Evolutionary conservation across 2,888 invertebrate species (phyloP), one percentile per base, ranked within the genome.

Genomic region (Labia minor): DNA sequence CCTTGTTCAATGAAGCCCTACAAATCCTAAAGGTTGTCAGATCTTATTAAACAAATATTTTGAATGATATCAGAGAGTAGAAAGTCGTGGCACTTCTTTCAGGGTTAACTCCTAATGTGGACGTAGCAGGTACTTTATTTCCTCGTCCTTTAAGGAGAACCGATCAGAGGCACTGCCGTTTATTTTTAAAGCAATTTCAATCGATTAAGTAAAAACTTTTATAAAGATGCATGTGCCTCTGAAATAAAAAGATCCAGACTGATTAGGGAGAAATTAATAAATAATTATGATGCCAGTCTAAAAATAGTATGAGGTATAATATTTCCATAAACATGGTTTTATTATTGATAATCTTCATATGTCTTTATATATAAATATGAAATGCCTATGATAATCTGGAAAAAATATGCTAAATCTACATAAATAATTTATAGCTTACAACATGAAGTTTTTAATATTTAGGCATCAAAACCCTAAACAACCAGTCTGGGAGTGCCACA

Each of bases 161-260:
- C 69, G 66, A 69, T 69, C 67, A 69, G 69, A 69, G 69, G 69
- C 69, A 69, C 69, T 67, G 69, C 69, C 69, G 67, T 64, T 67
- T 66, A 66, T 37, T 21, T 66, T 21, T 62, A 67, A 67, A 65
- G 61, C 21, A 64, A 26, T 64, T 65, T 67, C 63, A 21, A 16
- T 61, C 61, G 62, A n/a, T 37, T 65, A 62, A 63, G 61, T 68
- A 64, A 49, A 37, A 37, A 49, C 61, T 67, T 66, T 64, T 33
- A 33, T n/a, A 65, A 69, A 67, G 67, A 66, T 69, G 69, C 69
- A 69, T 69, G 69, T 69, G 69, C 69, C 69, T 69, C 69, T 69
- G 69, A 67, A 68, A 69, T 66, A 67, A 69, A 69, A 68, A 62
- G 66, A 68, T 66, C 67, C 69, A 69, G 69, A 69, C 69, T 69